Conservation (phyloP, 2,113 vertebrate species). For the Gambusia affinis region DNA sequence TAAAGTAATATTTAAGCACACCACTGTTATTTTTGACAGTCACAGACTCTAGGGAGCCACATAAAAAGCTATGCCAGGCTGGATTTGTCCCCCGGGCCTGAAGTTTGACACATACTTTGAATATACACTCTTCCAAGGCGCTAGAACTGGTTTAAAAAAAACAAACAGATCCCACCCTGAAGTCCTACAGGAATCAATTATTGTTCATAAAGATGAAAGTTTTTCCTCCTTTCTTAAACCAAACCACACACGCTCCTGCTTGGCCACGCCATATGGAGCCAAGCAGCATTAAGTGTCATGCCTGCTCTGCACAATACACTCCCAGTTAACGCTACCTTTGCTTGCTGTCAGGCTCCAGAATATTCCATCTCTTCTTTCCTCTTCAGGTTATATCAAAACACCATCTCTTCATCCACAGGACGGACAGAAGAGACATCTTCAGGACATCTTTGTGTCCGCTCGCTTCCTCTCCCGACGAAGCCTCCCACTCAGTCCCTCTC, state of each 20-base stretch:
- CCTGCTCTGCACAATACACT: slow-evolving; percentile 54
- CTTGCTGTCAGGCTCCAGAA: slow-evolving; percentile 43
- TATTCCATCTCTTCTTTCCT: slow-evolving; percentile 27
- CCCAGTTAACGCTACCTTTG: slow-evolving; percentile 45
- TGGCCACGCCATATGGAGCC: slow-evolving; percentile 72
- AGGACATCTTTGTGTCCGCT: slow-evolving; percentile 50
- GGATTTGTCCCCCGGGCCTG: no score
- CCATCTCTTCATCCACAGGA: slow-evolving; percentile 58
- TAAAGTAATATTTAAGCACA: no score
- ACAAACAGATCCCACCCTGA: not conserved
- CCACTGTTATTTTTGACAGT: no score
- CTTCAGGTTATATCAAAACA: slow-evolving; percentile 75
- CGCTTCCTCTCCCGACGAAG: slow-evolving; percentile 32
- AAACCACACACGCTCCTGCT: slow-evolving; percentile 15
- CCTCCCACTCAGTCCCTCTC: slow-evolving; percentile 61
- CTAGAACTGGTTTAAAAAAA: no score
- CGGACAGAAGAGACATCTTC: slow-evolving; percentile 40
- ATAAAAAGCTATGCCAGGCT: no score
- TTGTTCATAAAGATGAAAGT: not conserved
- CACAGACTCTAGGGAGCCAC: no score
- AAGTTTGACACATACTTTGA: no score
- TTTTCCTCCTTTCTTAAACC: not conserved
- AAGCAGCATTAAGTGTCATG: slow-evolving; percentile 79
- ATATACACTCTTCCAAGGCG: not conserved
- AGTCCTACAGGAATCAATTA: not conserved